Percentiles rank a stretch among this genome's conserved stretches.
Evolutionary conservation across 2,113 vertebrate genomes (phyloP).

Genomic region (Blennius ocellaris): DNA sequence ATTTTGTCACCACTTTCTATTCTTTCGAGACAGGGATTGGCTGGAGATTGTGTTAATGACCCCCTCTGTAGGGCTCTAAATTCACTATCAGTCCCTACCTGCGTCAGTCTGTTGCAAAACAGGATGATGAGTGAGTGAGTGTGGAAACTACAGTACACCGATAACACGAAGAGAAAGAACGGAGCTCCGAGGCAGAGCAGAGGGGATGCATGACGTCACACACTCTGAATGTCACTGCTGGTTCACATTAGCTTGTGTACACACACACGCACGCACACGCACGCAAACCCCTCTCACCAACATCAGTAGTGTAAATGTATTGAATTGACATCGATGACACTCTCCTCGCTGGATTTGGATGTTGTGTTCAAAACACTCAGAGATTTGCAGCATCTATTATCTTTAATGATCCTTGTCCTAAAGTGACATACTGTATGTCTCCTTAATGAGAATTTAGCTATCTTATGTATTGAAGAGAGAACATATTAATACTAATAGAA

Average conservation of each 20-base stretch:
- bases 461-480: too few relatives aligned
- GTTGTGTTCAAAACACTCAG: too few relatives aligned
- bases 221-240: slow-evolving; percentile 28
- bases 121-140: neutral
- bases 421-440: too few relatives aligned
- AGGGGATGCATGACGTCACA: slow-evolving; percentile 19
- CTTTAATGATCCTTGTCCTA: too few relatives aligned
- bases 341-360: too few relatives aligned
- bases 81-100: too few relatives aligned
- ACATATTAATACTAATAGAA: too few relatives aligned
- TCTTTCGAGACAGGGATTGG: too few relatives aligned
- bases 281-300: neutral
- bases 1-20: neutral
- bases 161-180: slow-evolving; percentile 4
- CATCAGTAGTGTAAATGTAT: too few relatives aligned
- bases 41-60: neutral
- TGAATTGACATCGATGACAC: too few relatives aligned
- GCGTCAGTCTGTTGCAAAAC: neutral
- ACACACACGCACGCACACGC: neutral
- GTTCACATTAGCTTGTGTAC: slow-evolving; percentile 7
- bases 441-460: too few relatives aligned
- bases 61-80: neutral
- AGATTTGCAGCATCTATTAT: too few relatives aligned
- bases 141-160: neutral
- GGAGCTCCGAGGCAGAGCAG: neutral